Base-by-base conservation (phyloP, 2,113 vertebrate species). In the Mungos mungo region DNA sequence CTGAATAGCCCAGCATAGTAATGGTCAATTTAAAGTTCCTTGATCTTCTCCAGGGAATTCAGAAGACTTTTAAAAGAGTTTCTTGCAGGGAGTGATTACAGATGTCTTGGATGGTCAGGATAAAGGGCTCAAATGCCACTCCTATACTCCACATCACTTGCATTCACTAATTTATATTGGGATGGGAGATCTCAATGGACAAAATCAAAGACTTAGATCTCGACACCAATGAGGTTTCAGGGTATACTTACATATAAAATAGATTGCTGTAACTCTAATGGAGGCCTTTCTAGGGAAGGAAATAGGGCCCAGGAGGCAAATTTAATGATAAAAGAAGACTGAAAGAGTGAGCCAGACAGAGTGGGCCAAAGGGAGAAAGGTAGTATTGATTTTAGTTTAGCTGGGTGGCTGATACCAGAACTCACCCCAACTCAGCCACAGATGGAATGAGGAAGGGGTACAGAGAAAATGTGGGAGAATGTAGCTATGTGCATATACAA, bases 281-380 rank as follows among this genome's bases (percentile, higher is more conserved):
- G 54, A 96, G n/a, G 50, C 41, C 15, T 92, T 92, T 95, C 93
- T 50, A 91, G 83, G 27, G 89, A 89, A 86, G 27, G 29, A 93
- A 94, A 95, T 81, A 85, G 25, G 66, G 31, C 52, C 52, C 52
- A 21, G 8, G 29, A 88, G 57, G 90, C 27, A 88, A 19, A 91
- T 90, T 95, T 79, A 38, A 57, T 65, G 45, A 66, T 79, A 72
- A 96, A 94, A 90, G 76, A 80, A 47, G 50, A 41, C 33, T 86
- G 13, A 82, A 89, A 77, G 35, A 72, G 54, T 41, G 41, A 96
- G 7, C 23, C 50, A 87, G 72, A 69, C 25, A 52, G 85, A 79
- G 33, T 88, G 54, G 81, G 19, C 15, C n/a, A 23, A 76, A 77
- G 50, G 27, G 74, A 96, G 66, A 41, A 13, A 84, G 5, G 65